These are phyloP conservation scores for Malurus leucopterus DNA, from an alignment of 2,797 vertebrate genomes.

Conservation along the genomic window DNA sequence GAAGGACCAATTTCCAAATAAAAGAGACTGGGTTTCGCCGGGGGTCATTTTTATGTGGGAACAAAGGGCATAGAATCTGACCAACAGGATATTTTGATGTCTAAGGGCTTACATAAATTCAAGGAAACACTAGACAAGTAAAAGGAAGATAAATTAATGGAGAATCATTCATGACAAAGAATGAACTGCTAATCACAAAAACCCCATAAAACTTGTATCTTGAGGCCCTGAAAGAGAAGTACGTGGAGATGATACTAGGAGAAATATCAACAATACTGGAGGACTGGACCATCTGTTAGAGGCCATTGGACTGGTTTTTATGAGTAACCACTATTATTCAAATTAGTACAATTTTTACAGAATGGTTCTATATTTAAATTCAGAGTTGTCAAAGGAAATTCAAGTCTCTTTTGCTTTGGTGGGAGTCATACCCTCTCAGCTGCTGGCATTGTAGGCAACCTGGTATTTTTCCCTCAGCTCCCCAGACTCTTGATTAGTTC, in stretches of 20 bases:
- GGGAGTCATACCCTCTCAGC: neutral
- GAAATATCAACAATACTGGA: neutral
- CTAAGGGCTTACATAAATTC: neutral
- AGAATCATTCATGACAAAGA: neutral
- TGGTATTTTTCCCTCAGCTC: neutral
- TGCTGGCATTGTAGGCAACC: neutral
- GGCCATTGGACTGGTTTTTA: neutral
- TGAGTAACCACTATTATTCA: neutral
- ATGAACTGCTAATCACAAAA: neutral
- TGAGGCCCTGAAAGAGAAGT: neutral
- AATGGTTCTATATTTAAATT: neutral
- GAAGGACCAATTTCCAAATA: neutral
- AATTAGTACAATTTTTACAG: neutral
- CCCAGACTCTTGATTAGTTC: neutral
- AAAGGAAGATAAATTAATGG: neutral
- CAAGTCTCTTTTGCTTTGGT: neutral
- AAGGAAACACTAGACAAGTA: neutral
- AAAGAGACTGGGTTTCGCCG: neutral
- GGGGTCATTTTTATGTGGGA: neutral
- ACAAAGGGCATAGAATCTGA: neutral
- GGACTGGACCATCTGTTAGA: neutral
- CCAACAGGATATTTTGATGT: neutral
- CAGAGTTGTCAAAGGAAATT: neutral
- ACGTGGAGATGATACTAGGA: neutral
- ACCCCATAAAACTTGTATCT: neutral